Conservation (phyloP, 2,888 invertebrate species). For the Magallana nippona region DNA sequence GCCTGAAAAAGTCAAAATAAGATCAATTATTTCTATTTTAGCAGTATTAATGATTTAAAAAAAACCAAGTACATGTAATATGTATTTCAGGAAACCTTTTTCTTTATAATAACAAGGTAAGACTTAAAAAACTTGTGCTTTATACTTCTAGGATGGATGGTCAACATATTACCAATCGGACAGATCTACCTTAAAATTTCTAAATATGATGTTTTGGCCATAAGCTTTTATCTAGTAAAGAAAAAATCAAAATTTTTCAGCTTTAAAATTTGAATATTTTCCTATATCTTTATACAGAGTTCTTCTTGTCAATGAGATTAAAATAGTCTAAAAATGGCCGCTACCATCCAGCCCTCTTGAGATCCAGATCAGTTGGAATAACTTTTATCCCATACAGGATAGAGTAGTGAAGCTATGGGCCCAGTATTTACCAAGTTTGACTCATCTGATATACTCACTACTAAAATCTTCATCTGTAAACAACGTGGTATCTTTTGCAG, state of each 20-base stretch:
- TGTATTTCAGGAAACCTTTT: background rate
- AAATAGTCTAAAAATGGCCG: background rate
- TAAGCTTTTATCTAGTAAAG: too few species aligned
- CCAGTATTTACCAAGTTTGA: too few species aligned
- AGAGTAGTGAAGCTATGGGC: too few species aligned
- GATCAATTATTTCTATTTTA: background rate
- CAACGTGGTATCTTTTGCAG: background rate
- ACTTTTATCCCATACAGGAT: background rate
- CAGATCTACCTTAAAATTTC: too few species aligned
- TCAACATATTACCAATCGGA: too few species aligned
- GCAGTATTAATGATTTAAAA: background rate
- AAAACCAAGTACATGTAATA: background rate
- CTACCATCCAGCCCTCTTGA: background rate
- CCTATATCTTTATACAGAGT: too few species aligned
- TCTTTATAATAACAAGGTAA: too few species aligned
- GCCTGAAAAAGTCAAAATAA: constrained; percentile 57
- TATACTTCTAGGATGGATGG: too few species aligned
- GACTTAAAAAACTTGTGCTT: too few species aligned
- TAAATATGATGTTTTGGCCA: too few species aligned
- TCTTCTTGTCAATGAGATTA: background rate
- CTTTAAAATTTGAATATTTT: too few species aligned
- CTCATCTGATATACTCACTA: background rate
- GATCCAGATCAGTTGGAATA: background rate
- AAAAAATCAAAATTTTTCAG: too few species aligned
- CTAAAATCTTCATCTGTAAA: background rate